Base-by-base conservation (phyloP, 1,140 invertebrate species). In the Monomorium pharaonis region DNA sequence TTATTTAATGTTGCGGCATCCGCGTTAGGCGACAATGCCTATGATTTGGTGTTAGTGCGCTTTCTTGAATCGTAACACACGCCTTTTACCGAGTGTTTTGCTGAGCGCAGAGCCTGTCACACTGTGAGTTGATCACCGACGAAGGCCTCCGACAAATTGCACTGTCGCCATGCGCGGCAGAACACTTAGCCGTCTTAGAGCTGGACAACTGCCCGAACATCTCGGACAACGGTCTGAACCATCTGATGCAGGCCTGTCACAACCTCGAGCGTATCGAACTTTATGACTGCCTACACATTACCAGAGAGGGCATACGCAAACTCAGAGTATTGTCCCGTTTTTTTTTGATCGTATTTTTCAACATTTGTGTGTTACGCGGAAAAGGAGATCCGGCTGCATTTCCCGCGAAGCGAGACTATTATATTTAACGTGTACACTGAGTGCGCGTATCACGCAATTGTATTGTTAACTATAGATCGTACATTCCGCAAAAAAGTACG, bases 231-330 rank as follows among this genome's bases (percentile, higher is more conserved):
- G 98, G 99, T 76, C 95, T 99, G 86, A 99, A 99, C 94, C 98
- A 99, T 95, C 91, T 95, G 42, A 96, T 99, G 88, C 97, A 97
- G 90, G 97, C 98, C 69, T 99, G 99, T 95, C 98, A 98, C 95
- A 98, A 98, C 95, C 96, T 99, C 85, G 98, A 99, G 94, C 96
- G 99, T 67, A 99, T 99, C 91, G 99, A 99, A 95, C 96, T 99
- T 60, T 99, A 99, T 94, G 99, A 99, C 96, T 99, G 99, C 96
- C 99, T 99, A 96, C 97, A 99, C 81, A 99, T 99, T 90, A 99
- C 99, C 16, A 96, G 99, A 94, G 97, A 98, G 93, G 99, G 98
- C 89, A 99, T 99, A 95, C 97, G 98, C 92, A 97, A 98, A 96
- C 96, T 99, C 87, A 97, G 98, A 96, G 99, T 99, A 95, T 92